Percentiles rank a stretch among this genome's conserved stretches.
These are phyloP conservation scores for Meleagris gallopavo DNA, from an alignment of 2,113 vertebrate genomes.

Conservation along the genomic window DNA sequence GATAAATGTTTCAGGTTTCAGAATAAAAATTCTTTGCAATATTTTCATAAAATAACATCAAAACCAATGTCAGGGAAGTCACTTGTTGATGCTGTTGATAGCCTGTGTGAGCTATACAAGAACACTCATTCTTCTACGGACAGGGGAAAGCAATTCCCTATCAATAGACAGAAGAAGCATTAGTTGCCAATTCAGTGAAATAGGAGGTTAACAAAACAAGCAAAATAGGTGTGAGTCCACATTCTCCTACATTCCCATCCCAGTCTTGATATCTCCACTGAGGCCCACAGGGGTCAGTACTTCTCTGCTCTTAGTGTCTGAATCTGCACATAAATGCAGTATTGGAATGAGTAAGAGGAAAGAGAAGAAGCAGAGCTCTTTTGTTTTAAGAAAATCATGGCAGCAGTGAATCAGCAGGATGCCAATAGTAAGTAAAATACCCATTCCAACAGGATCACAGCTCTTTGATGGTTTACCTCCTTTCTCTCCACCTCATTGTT, in stretches of 20 bases:
- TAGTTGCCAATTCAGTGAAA: background rate
- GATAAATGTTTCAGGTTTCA: background rate
- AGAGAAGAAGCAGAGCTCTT: background rate
- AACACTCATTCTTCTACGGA: background rate
- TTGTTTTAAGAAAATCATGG: background rate
- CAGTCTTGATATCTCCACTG: background rate
- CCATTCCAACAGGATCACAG: background rate
- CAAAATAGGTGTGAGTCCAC: background rate
- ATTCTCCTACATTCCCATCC: background rate
- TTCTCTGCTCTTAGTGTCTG: background rate
- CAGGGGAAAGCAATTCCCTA: background rate
- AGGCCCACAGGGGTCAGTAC: background rate
- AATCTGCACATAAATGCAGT: background rate
- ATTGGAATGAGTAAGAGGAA: background rate
- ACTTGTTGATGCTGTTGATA: background rate
- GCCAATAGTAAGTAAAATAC: background rate
- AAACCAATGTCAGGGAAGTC: rapidly evolving
- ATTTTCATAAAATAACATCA: background rate
- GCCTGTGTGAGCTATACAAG: background rate
- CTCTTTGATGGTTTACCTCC: background rate
- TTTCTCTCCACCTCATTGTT: background rate
- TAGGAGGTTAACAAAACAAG: background rate
- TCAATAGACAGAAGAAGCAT: rapidly evolving
- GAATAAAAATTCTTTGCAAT: background rate
- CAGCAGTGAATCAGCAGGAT: background rate